These are phyloP conservation scores for Drosophila navojoa DNA, from an alignment of 1,140 invertebrate species.

Conservation along the genomic window DNA sequence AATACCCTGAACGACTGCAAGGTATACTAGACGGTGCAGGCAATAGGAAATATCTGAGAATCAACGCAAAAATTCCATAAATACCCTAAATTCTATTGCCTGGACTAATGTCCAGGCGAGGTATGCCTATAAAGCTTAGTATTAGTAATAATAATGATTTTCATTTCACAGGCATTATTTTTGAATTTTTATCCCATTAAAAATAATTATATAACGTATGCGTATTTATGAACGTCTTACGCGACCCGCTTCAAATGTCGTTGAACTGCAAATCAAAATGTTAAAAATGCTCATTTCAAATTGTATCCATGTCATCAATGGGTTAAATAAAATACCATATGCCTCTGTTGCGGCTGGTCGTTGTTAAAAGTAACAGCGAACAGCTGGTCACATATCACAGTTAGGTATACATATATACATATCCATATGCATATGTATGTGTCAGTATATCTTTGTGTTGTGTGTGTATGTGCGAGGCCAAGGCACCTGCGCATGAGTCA, in stretches of 20 bases:
- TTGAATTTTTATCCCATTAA: not conserved
- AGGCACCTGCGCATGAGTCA: slow-evolving; percentile 51
- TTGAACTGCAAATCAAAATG: slow-evolving; percentile 1
- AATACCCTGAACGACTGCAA: not conserved
- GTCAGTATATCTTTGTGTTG: not conserved
- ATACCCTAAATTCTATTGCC: too few species aligned
- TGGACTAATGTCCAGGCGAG: not conserved
- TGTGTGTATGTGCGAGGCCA: slow-evolving; percentile 9
- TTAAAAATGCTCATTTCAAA: not conserved
- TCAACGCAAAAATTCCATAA: too few species aligned
- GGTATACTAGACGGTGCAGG: too few species aligned
- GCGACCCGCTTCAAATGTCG: not conserved
- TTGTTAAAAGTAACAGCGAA: slow-evolving; percentile 33
- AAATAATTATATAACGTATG: slow-evolving; percentile 14
- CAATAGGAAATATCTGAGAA: too few species aligned
- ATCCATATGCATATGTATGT: not conserved
- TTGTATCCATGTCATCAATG: not conserved
- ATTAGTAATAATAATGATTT: not conserved
- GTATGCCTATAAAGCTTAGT: too few species aligned
- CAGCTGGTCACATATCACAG: slow-evolving; percentile 39
- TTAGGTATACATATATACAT: not conserved
- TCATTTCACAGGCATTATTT: not conserved
- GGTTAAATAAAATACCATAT: slow-evolving; percentile 9
- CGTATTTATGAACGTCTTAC: slow-evolving; percentile 13
- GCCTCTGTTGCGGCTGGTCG: slow-evolving; percentile 11